Conservation (phyloP, 2,797 vertebrate genomes). For the Characodon lateralis region DNA sequence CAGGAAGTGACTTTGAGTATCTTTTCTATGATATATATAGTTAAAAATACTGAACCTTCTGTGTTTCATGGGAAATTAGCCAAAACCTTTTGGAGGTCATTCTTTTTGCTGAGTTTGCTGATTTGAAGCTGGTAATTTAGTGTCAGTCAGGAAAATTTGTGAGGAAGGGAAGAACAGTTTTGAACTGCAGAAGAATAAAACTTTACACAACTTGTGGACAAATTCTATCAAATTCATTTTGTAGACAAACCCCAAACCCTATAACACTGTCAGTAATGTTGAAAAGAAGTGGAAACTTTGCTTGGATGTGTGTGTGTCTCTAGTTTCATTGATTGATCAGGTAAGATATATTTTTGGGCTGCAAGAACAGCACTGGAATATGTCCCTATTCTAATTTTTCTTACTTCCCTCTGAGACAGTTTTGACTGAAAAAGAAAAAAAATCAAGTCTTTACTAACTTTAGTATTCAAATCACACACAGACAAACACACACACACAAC, state of each 20-base stretch:
- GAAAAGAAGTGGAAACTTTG: not conserved
- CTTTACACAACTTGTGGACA: not conserved
- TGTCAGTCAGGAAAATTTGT: not conserved
- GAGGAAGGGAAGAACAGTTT: not conserved
- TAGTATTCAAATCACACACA: slow-evolving; percentile 41
- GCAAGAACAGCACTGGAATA: slow-evolving; percentile 24
- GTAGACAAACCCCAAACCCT: not conserved
- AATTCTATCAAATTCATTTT: not conserved
- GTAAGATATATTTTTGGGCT: slow-evolving; percentile 20
- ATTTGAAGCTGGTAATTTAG: not conserved
- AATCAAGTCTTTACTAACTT: slow-evolving; percentile 24
- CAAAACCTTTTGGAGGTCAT: not conserved
- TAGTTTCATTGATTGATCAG: slow-evolving; percentile 6
- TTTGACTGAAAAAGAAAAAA: slow-evolving; percentile 20
- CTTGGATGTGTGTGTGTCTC: not conserved
- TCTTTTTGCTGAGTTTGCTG: not conserved
- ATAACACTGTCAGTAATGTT: slow-evolving; percentile 11
- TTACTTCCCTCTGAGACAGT: not conserved
- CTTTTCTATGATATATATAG: not conserved
- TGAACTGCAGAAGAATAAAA: not conserved
- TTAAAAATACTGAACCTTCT: not conserved
- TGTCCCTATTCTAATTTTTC: slow-evolving; percentile 30
- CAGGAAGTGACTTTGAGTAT: not conserved
- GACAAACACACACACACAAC: not conserved
- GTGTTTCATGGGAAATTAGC: no score